These are phyloP conservation scores for Drosophila pruinosa DNA, from an alignment of 1,140 invertebrate genomes.

Conservation along the genomic window DNA sequence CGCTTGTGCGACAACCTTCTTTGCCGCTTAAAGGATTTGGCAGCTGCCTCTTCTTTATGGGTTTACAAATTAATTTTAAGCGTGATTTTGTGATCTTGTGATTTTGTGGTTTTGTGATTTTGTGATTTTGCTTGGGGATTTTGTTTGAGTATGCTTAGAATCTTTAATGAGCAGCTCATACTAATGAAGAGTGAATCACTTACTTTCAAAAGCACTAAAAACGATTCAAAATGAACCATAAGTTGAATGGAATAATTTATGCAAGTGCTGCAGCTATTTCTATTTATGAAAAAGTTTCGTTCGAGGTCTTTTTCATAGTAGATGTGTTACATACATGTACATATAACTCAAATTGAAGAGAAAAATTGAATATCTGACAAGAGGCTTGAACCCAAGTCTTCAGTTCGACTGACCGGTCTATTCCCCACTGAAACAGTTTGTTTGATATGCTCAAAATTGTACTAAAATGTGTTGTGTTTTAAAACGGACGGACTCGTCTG, in stretches of 20 bases:
- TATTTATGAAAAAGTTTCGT: neutral
- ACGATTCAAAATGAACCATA: neutral
- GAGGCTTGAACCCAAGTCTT: no score
- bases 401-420: no score
- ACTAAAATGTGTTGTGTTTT: no score
- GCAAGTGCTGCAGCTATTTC: neutral
- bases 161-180: conserved; percentile 22
- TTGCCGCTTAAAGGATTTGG: conserved; percentile 22
- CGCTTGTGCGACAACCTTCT: conserved; percentile 13
- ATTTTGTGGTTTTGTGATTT: conserved; percentile 41
- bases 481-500: no score
- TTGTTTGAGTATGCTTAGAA: conserved; percentile 27
- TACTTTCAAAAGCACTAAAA: neutral
- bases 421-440: no score
- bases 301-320: no score
- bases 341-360: no score
- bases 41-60: conserved; percentile 25
- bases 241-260: neutral
- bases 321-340: no score
- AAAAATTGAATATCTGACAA: no score
- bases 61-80: conserved; percentile 54
- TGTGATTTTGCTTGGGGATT: conserved; percentile 30
- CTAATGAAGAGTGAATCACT: neutral
- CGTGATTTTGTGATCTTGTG: conserved; percentile 47
- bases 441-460: no score